phyloP scores from a whole-genome alignment of 1,140 invertebrate species.

The Sarcophaga bullata region DNA sequence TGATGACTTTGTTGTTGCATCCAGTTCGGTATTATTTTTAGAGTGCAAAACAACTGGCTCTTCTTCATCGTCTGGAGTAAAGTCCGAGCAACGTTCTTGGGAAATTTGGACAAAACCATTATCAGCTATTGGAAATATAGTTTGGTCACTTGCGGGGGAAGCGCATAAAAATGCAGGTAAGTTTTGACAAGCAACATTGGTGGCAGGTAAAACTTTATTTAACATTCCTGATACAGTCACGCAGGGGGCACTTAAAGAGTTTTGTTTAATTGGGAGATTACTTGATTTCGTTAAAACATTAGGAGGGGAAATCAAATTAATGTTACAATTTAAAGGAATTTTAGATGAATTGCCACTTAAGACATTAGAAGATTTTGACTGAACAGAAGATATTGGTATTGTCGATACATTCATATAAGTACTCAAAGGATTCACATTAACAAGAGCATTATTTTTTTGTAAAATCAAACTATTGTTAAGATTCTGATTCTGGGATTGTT shows the following conservation, averaged over 20 bases:
- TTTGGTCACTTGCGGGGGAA: slow-evolving; percentile 39
- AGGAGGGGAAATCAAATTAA: background rate
- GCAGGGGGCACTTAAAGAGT: slow-evolving; percentile 23
- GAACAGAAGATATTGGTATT: background rate
- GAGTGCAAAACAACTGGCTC: slow-evolving; percentile 61
- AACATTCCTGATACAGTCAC: background rate
- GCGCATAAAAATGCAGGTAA: background rate
- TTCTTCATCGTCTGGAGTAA: slow-evolving; percentile 63
- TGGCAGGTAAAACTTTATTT: background rate
- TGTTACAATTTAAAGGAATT: background rate
- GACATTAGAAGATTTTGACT: no score
- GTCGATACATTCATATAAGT: slow-evolving; percentile 13
- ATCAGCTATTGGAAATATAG: slow-evolving; percentile 62
- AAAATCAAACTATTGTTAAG: background rate
- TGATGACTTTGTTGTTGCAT: slow-evolving; percentile 35
- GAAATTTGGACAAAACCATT: slow-evolving; percentile 64
- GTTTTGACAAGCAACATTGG: slow-evolving; percentile 35
- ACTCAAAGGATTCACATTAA: background rate
- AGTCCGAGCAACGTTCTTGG: slow-evolving; percentile 63
- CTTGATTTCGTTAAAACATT: background rate
- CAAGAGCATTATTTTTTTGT: slow-evolving; percentile 22
- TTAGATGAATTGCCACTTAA: background rate
- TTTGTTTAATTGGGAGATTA: background rate
- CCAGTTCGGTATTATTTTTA: slow-evolving; percentile 50
- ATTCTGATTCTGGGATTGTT: background rate